Percentiles rank a stretch among this genome's conserved stretches.
Conservation (phyloP, 2,888 invertebrate genomes). For the Zaprionus obscuricornis region DNA sequence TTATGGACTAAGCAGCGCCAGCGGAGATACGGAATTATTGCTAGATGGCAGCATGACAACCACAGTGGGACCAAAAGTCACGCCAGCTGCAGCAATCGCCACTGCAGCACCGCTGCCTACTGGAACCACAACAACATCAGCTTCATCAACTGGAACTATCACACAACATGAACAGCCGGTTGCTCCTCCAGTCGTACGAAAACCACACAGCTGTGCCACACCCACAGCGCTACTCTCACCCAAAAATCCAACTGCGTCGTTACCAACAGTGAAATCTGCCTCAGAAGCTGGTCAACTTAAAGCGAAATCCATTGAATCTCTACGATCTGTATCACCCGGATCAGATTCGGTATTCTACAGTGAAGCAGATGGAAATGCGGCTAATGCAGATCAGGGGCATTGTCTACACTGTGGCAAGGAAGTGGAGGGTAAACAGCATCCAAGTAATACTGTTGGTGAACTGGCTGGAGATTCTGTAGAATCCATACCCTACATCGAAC, state of each 20-base stretch:
- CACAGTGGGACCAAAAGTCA: constrained; percentile 14
- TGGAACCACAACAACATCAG: constrained; percentile 19
- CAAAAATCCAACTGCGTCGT: constrained; percentile 17
- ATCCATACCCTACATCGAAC: constrained; percentile 83
- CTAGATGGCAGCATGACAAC: constrained; percentile 71
- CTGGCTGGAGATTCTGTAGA: constrained; percentile 81
- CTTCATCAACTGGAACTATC: constrained; percentile 29
- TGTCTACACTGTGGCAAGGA: constrained; percentile 94
- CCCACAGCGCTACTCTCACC: constrained; percentile 58
- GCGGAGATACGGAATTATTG: constrained; percentile 71
- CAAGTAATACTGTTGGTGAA: constrained; percentile 53
- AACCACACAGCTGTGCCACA: constrained; percentile 67
- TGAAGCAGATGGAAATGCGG: constrained; percentile 87
- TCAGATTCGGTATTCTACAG: constrained; percentile 96
- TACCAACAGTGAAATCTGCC: constrained; percentile 53
- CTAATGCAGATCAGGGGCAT: constrained; percentile 86
- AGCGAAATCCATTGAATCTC: constrained; percentile 93
- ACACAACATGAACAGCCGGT: constrained; percentile 31
- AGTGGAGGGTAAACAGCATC: constrained; percentile 86
- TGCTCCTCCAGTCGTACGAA: constrained; percentile 15
- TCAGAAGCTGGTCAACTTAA: constrained; percentile 85
- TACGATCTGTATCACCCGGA: constrained; percentile 94
- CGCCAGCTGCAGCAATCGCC: background rate
- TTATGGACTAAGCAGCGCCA: constrained; percentile 59
- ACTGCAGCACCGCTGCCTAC: constrained; percentile 9